Percentiles rank a stretch among this genome's conserved stretches.
These are phyloP conservation scores for Oryctes rhinoceros DNA, from an alignment of 1,140 invertebrate species.

Conservation along the genomic window DNA sequence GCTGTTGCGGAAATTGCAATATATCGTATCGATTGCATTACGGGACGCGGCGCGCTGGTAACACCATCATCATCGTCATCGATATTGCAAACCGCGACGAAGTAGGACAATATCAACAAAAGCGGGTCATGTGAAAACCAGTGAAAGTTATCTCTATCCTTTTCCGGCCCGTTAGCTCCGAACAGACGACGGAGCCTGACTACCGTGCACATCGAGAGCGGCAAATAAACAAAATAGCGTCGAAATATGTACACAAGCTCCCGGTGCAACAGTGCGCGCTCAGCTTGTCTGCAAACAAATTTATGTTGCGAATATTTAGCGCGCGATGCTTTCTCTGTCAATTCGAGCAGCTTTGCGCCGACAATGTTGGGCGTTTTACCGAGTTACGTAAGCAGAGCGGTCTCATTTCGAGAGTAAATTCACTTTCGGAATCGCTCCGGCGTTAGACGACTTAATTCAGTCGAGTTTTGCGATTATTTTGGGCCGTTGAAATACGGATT, in stretches of 20 bases:
- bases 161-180: neutral
- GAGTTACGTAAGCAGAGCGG: neutral
- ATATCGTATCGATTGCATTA: neutral
- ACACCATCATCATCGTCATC: neutral
- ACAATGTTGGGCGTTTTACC: neutral
- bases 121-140: conserved; percentile 6
- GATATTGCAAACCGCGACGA: neutral
- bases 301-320: neutral
- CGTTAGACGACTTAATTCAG: neutral
- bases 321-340: neutral
- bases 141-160: neutral
- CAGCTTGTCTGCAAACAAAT: neutral
- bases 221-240: conserved; percentile 1
- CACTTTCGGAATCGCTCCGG: neutral
- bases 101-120: conserved; percentile 3
- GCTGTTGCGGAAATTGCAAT: neutral
- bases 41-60: neutral
- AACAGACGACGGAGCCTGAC: neutral
- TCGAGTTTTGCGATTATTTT: no score
- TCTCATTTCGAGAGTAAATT: neutral
- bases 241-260: neutral
- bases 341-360: neutral
- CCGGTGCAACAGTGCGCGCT: neutral
- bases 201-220: neutral
- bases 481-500: no score